Evolutionary conservation across 2,888 invertebrate genomes (phyloP), one percentile per base, ranked within the genome.

Genomic region (Ceramica pisi): DNA sequence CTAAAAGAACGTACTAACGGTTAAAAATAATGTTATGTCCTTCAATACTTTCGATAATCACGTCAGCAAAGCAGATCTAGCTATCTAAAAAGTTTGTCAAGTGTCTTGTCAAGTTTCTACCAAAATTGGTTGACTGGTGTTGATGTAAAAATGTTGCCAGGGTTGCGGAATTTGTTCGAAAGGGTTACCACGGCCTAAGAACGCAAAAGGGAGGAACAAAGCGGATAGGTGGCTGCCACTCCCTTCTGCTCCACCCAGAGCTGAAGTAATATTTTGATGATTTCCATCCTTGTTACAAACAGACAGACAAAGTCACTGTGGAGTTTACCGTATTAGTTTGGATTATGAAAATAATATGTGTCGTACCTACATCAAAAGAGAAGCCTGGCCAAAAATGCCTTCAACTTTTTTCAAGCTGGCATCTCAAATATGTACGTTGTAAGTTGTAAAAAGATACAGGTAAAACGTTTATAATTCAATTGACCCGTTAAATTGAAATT

Each of bases 391-490:
- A 14, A 16, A 44, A 67, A 38, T 8, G 16, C 48, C 12, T 31
- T 31, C 5, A 67, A 67, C 31, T 19, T 19, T n/a, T 4, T 26
- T 23, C 2, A 9, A 8, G 12, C 10, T 23, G 10, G 16, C 21
- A 38, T 44, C 23, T 35, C 21, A 19, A 69, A 35, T 55, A 38
- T 12, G 12, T 31, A 57, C 5, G 26, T 26, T 6, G 6, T 31
- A 12, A 46, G 38, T 9, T 35, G 19, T 50, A 50, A 50, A 50
- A 67, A 53, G 16, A 75, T 71, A 23, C 16, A 9, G 38, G 16
- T 41, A 31, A 46, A 67, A n/a, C 35, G 5, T 56, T 50, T 21
- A n/a, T 61, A 71, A 61, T 78, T 48, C n/a, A 55, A 78, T 70
- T 60, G 60, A 56, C 31, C 59, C 55, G 41, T 50, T 21, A 50